phyloP scores from a whole-genome alignment of 2,113 vertebrate species.

The Pedetes capensis region DNA sequence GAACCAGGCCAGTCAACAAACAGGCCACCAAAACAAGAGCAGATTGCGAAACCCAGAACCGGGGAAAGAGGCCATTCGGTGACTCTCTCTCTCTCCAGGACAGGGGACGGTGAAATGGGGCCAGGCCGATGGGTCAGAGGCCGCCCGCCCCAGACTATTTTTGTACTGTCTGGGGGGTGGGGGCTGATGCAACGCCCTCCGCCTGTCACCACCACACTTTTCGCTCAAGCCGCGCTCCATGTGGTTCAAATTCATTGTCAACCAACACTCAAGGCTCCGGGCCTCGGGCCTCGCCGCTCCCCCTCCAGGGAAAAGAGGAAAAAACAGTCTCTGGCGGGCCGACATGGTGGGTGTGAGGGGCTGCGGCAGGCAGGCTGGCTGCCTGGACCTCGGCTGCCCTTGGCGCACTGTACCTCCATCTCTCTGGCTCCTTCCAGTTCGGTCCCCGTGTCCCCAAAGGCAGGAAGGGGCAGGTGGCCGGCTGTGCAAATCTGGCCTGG shows the following conservation, averaged over 20 bases:
- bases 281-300: not conserved
- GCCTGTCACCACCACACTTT: slow-evolving; percentile 72
- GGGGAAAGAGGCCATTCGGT: slow-evolving; percentile 41
- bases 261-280: slow-evolving; percentile 41
- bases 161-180: slow-evolving; percentile 70
- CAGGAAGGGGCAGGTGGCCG: not conserved
- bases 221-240: slow-evolving; percentile 64
- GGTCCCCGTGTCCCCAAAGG: not conserved
- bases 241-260: slow-evolving; percentile 76
- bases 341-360: slow-evolving; percentile 70
- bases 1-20: slow-evolving; percentile 46
- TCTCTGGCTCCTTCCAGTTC: not conserved
- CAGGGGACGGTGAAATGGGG: slow-evolving; percentile 21
- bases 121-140: slow-evolving; percentile 68
- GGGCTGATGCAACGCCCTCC: slow-evolving; percentile 69
- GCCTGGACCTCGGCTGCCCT: slow-evolving; percentile 54
- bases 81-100: slow-evolving; percentile 32
- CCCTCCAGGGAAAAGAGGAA: slow-evolving; percentile 52
- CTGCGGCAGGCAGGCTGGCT: slow-evolving; percentile 41
- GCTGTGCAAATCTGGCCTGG: not conserved
- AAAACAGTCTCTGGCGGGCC: slow-evolving; percentile 44
- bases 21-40: slow-evolving; percentile 58
- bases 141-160: slow-evolving; percentile 71
- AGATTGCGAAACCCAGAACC: slow-evolving; percentile 47
- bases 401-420: not conserved